A percentile compares a stretch with the other conserved stretches of the same genome.
Conservation (phyloP, 2,888 invertebrate species). For the Busseola fusca region DNA sequence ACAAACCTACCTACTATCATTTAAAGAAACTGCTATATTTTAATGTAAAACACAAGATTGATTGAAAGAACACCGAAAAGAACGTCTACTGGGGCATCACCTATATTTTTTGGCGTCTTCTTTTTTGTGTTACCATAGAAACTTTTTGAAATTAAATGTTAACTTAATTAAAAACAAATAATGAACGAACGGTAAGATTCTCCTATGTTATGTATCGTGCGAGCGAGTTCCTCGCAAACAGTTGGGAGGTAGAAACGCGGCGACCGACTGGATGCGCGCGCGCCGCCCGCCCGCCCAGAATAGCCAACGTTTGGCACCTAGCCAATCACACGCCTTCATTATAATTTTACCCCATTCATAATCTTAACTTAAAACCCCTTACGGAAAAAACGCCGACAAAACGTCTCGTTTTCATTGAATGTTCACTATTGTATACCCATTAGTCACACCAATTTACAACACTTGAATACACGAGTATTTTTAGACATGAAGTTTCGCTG, state of each 20-base stretch:
- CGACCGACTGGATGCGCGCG: slow-evolving; percentile 82
- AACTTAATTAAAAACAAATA: slow-evolving; percentile 35
- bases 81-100: neutral
- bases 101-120: neutral
- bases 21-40: neutral
- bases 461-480: slow-evolving; percentile 32
- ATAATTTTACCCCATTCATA: slow-evolving; percentile 83
- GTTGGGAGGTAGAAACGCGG: slow-evolving; percentile 72
- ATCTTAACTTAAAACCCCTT: slow-evolving; percentile 43
- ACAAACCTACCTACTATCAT: slow-evolving; percentile 5
- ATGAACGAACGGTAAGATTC: slow-evolving; percentile 47
- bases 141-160: neutral
- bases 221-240: slow-evolving; percentile 54
- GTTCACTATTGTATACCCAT: slow-evolving; percentile 18
- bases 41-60: slow-evolving; percentile 11
- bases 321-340: slow-evolving; percentile 78
- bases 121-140: neutral
- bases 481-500: slow-evolving; percentile 26
- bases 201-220: slow-evolving; percentile 48
- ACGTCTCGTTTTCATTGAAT: slow-evolving; percentile 3
- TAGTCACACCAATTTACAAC: slow-evolving; percentile 41
- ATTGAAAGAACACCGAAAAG: slow-evolving; percentile 9
- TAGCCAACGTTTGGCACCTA: slow-evolving; percentile 77
- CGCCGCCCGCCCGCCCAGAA: slow-evolving; percentile 84
- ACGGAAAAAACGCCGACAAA: slow-evolving; percentile 12